Percentiles rank a stretch among this genome's conserved stretches.
Conservation (phyloP, 2,113 vertebrate genomes). For the Eptatretus burgeri region DNA sequence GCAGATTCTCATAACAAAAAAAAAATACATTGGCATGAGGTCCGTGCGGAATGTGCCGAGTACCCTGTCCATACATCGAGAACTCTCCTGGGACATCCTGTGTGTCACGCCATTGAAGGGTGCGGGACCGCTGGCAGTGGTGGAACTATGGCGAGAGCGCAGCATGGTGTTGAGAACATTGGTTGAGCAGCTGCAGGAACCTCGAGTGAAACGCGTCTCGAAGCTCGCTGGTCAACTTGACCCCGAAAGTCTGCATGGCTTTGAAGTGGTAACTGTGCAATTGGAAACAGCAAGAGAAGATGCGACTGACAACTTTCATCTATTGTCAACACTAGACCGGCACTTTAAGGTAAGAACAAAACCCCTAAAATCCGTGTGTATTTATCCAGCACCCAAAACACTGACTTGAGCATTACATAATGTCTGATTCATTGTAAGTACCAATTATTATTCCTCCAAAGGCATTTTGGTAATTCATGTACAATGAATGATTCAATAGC, state of each 20-base stretch:
- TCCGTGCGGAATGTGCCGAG: too few relatives aligned
- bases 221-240: slow-evolving; percentile 24
- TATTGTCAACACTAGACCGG: slow-evolving; percentile 38
- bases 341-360: slow-evolving; percentile 35
- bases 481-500: too few relatives aligned
- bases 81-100: too few relatives aligned
- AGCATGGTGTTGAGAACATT: slow-evolving; percentile 26
- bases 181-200: slow-evolving; percentile 31
- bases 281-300: slow-evolving; percentile 31
- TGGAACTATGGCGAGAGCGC: slow-evolving; percentile 45
- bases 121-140: slow-evolving; percentile 36
- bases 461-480: not conserved
- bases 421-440: not conserved
- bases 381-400: not conserved
- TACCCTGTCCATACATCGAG: too few relatives aligned
- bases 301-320: slow-evolving; percentile 32
- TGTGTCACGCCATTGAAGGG: slow-evolving; percentile 16
- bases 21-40: too few relatives aligned
- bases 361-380: not conserved
- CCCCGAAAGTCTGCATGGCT: slow-evolving; percentile 17
- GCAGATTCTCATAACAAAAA: too few relatives aligned
- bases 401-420: not conserved
- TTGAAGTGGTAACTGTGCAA: slow-evolving; percentile 23
- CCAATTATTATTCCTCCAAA: not conserved
- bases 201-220: slow-evolving; percentile 30